A percentile compares a stretch with the other conserved stretches of the same genome.
Evolutionary conservation across 2,797 vertebrate species (phyloP).

Genomic region (Valencia hispanica): DNA sequence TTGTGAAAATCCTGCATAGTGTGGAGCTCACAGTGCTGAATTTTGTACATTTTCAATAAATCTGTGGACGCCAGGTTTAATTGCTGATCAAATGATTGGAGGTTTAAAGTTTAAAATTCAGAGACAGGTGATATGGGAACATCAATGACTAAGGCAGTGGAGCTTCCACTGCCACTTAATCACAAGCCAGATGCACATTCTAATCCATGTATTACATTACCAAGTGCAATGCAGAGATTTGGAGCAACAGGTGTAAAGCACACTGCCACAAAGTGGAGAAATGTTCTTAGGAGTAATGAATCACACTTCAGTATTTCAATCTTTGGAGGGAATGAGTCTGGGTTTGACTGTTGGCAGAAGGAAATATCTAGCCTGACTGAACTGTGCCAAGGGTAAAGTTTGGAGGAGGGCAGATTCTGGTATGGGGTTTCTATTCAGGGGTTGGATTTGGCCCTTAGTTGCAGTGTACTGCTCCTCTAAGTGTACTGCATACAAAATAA

Average conservation of each 20-base stretch:
- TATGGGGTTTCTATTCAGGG: background rate
- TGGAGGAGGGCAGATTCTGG: background rate
- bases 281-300: background rate
- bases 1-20: background rate
- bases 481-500: background rate
- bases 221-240: background rate
- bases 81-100: background rate
- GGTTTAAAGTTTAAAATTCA: background rate
- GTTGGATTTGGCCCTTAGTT: background rate
- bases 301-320: background rate
- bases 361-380: background rate
- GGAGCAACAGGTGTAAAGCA: background rate
- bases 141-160: background rate
- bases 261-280: background rate
- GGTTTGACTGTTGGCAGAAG: background rate
- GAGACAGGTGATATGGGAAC: background rate
- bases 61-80: background rate
- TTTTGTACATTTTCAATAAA: background rate
- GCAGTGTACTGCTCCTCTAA: background rate
- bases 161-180: background rate
- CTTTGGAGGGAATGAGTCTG: background rate
- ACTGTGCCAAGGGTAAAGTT: background rate
- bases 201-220: background rate
- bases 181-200: background rate
- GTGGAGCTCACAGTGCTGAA: background rate